phyloP scores from a whole-genome alignment of 2,113 vertebrate genomes.

The Cnemophilus loriae region DNA sequence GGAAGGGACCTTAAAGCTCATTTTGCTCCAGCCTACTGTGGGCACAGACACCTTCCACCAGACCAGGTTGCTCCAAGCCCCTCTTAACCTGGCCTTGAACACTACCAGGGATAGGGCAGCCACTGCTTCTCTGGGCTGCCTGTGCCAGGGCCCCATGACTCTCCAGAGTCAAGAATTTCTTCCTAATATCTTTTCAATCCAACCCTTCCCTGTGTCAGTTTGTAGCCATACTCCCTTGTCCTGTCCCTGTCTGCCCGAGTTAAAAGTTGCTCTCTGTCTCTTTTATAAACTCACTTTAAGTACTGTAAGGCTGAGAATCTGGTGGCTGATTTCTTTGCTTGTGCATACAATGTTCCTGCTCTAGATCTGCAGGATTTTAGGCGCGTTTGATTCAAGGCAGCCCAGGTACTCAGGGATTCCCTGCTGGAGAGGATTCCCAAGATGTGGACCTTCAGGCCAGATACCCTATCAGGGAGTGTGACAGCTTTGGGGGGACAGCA shows the following conservation, averaged over 20 bases:
- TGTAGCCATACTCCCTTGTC: not conserved
- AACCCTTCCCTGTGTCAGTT: not conserved
- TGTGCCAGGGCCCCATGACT: not conserved
- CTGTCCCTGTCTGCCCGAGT: not conserved
- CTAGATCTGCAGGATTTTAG: not conserved
- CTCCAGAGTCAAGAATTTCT: not conserved
- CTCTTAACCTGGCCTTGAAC: not conserved
- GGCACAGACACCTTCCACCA: not conserved
- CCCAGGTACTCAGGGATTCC: not conserved
- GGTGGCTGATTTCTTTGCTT: not conserved
- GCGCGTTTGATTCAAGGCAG: not conserved
- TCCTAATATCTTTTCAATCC: not conserved
- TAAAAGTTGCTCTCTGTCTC: not conserved
- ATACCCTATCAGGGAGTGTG: not conserved
- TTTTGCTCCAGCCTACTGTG: not conserved
- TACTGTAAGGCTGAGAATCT: not conserved
- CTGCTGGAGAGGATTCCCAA: not conserved
- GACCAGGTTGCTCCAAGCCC: not conserved
- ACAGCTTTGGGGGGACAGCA: accelerated
- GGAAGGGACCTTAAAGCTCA: not conserved
- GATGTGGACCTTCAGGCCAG: not conserved
- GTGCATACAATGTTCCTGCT: accelerated
- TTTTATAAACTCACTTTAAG: not conserved
- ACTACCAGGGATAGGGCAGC: not conserved
- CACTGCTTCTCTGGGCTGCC: not conserved